Evolutionary conservation across 2,888 invertebrate genomes (phyloP), one percentile per base, ranked within the genome.

Genomic region (Bombylius major): DNA sequence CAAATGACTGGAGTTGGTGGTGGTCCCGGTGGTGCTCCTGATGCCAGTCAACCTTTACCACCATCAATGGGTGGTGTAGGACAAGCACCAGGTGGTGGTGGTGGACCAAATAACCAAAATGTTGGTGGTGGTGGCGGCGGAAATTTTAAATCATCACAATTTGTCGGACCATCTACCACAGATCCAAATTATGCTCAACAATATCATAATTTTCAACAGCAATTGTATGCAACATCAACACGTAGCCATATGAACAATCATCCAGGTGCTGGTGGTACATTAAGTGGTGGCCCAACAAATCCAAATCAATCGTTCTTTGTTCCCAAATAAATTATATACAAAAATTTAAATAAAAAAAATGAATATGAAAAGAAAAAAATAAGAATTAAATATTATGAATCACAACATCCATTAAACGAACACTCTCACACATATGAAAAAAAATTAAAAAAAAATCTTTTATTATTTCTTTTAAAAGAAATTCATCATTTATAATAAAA

Each of bases 161-260:
- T 89, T 70, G 86, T 89, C 56, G 89, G 89, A 36, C 89, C 89
- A 9, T 87, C 86, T 36, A 88, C 91, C 58, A 85, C 87, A 50
- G 93, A 94, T 76, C 89, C 93, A 13, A 90, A 89, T 71, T 94
- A 94, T 77, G 93, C 92, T 68, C 91, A 91, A 74, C 93, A 93
- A 79, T 94, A 89, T 78, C 93, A 93, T 76, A 90, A 93, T 76
- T 94, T 94, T 79, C 94, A 94, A 71, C 94, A 94, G 73, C 93
- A 93, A 75, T 76, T 94, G 64, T 94, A 94, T 75, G 93, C 94
- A 60, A 94, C 93, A 11, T 83, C 84, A 62, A 86, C 87, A 47
- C 78, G 86, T 63, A 82, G 80, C 69, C 81, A 82, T 64, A 75
- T 75, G 62, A 68, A 58, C 66, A 69, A 63, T 56, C 64, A 60